Evolutionary conservation across 2,113 vertebrate genomes (phyloP), one percentile per base, ranked within the genome.

Genomic region (Ophthalmolycus amberensis): DNA sequence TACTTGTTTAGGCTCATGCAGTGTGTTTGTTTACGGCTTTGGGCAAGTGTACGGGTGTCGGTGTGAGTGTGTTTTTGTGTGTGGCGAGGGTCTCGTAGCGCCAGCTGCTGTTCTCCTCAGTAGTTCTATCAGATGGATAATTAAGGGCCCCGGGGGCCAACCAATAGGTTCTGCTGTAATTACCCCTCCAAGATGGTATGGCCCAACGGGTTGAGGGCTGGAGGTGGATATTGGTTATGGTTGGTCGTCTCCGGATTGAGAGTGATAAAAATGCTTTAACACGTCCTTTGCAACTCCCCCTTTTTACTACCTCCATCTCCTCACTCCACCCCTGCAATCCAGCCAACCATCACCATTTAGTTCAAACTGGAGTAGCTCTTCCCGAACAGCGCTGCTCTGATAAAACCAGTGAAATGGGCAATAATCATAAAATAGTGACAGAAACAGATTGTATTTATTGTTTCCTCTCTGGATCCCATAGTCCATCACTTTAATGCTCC

Each of bases 131-230:
- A 80, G 90, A 83, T 79, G 83, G 80, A 74, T 92, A 92, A 94
- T 94, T 88, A 93, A 87, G 79, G 38, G 80, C 89, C 85, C 69
- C 12, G 15, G 60, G 89, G 90, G 73, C 75, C 78, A 54, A 82
- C 84, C 86, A 85, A 87, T 89, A 88, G 85, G 79, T 85, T 81
- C 76, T 77, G 78, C 83, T 87, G 90, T 92, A 92, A 94, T 95
- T 95, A 92, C 78, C 81, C 62, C 77, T 86, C 70, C 71, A 84
- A 71, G 86, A 79, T 88, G 65, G 56, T 68, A 11, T 73, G 76
- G 83, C 77, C 87, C 80, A 79, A 34, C 85, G 60, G 79, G 70
- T 80, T 85, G 50, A 77, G 76, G 64, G 85, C 75, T 82, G 60
- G 67, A 79, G 77, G 71, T 87, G 82, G 88, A 88, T 80, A 75